Evolutionary conservation across 92 coral and sea anemone genomes (phyloP).

Genomic region (Diadumene lineata): DNA sequence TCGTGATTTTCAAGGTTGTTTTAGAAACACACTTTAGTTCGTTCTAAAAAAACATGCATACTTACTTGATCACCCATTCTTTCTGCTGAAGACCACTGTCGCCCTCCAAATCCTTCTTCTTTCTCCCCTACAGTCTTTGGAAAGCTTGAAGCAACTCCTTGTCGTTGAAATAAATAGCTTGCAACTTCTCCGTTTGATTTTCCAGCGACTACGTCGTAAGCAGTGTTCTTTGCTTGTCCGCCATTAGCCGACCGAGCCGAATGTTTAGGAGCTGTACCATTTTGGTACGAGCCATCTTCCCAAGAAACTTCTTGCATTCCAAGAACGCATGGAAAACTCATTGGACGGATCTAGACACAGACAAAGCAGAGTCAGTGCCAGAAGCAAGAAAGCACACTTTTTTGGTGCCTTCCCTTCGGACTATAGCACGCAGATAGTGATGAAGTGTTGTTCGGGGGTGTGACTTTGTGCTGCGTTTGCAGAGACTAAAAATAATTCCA

Average conservation of each 20-base stretch:
- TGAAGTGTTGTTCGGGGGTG: slow-evolving; percentile 84
- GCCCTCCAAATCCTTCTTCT: slow-evolving; percentile 93
- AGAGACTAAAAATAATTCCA: slow-evolving; percentile 43
- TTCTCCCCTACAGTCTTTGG: slow-evolving; percentile 95
- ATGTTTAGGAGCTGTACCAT: slow-evolving; percentile 88
- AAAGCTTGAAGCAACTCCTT: slow-evolving; percentile 99
- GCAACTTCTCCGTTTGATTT: slow-evolving; percentile 99
- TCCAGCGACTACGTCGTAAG: slow-evolving; percentile 91
- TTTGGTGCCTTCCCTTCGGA: slow-evolving; percentile 31
- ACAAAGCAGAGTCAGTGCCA: slow-evolving; percentile 56
- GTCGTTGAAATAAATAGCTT: slow-evolving; percentile 98
- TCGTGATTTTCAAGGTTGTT: background rate
- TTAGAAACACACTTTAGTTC: background rate
- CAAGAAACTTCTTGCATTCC: slow-evolving; percentile 99
- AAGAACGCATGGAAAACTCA: slow-evolving; percentile 99
- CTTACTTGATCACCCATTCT: slow-evolving; percentile 87
- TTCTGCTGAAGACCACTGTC: slow-evolving; percentile 91
- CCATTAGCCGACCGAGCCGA: slow-evolving; percentile 71
- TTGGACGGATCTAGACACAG: slow-evolving; percentile 95
- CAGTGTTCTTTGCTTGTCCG: slow-evolving; percentile 63
- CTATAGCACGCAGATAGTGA: slow-evolving; percentile 27
- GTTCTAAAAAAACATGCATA: background rate
- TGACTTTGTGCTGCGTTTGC: slow-evolving; percentile 92
- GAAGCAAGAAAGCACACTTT: slow-evolving; percentile 61
- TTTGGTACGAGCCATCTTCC: slow-evolving; percentile 98